phyloP scores from a whole-genome alignment of 2,888 invertebrate genomes.

The Erebia aethiops region DNA sequence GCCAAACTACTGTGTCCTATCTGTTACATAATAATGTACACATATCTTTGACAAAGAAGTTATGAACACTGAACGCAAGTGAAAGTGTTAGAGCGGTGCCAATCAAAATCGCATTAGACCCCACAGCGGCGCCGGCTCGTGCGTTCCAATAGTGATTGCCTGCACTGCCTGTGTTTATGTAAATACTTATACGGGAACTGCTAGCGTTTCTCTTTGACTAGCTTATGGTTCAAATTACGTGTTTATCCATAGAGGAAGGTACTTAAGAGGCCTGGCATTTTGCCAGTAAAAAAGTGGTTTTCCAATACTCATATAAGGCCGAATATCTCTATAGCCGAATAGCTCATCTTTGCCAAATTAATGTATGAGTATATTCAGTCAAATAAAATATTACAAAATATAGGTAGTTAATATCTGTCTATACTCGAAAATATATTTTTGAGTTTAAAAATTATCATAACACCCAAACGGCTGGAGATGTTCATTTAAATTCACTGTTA shows the following conservation, averaged over 20 bases:
- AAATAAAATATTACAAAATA: too few species aligned
- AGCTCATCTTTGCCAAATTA: too few species aligned
- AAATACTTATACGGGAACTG: neutral
- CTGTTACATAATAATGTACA: neutral
- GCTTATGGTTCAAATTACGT: neutral
- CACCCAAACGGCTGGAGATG: too few species aligned
- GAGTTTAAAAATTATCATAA: too few species aligned
- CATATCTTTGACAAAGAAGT: conserved; percentile 43
- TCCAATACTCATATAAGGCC: too few species aligned
- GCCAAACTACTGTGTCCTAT: neutral
- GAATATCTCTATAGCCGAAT: too few species aligned
- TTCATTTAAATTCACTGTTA: too few species aligned
- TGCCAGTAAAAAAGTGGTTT: too few species aligned
- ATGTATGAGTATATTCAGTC: too few species aligned
- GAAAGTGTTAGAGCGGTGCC: conserved; percentile 71
- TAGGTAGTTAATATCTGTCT: too few species aligned
- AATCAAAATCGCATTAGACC: conserved; percentile 73
- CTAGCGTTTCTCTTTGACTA: neutral
- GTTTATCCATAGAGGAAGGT: neutral
- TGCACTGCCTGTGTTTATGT: conserved; percentile 6
- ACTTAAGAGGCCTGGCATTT: too few species aligned
- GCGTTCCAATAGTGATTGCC: conserved; percentile 23
- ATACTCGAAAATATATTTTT: too few species aligned
- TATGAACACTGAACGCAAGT: conserved; percentile 48
- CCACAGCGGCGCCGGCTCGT: conserved; percentile 39